Evolutionary conservation across 2,888 invertebrate species (phyloP).

Genomic region (Agrochola macilenta): DNA sequence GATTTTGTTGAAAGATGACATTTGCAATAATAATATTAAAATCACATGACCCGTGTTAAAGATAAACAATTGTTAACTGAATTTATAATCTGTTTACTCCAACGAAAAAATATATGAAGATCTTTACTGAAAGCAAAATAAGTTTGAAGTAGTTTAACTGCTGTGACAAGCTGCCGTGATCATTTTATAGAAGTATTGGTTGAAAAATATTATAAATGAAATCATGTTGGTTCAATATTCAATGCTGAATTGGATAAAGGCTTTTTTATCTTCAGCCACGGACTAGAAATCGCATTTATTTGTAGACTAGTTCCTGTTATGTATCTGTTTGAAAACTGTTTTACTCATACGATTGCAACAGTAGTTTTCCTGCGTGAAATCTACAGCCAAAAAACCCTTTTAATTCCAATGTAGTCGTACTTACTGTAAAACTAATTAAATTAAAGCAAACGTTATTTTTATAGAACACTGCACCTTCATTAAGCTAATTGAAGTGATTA

Average conservation of each 20-base stretch:
- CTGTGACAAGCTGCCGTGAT: conserved; percentile 1
- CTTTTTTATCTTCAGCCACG: neutral
- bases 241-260: neutral
- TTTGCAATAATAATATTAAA: neutral
- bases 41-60: neutral
- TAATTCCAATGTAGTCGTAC: conserved; percentile 17
- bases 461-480: conserved; percentile 36
- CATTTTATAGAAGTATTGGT: neutral
- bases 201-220: conserved; percentile 18
- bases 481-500: conserved; percentile 55
- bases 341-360: neutral
- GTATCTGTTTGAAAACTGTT: conserved; percentile 11
- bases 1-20: neutral
- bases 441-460: conserved; percentile 39
- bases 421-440: conserved; percentile 40
- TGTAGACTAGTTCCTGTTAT: neutral
- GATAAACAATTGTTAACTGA: neutral
- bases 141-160: neutral
- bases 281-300: conserved; percentile 2
- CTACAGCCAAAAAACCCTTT: neutral
- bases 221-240: conserved; percentile 17
- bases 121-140: conserved; percentile 8
- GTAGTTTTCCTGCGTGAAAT: neutral
- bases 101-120: neutral
- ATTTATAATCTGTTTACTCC: neutral